Percentiles rank a stretch among this genome's conserved stretches.
Evolutionary conservation across 2,113 vertebrate species (phyloP).

Genomic region (Oxyura jamaicensis): DNA sequence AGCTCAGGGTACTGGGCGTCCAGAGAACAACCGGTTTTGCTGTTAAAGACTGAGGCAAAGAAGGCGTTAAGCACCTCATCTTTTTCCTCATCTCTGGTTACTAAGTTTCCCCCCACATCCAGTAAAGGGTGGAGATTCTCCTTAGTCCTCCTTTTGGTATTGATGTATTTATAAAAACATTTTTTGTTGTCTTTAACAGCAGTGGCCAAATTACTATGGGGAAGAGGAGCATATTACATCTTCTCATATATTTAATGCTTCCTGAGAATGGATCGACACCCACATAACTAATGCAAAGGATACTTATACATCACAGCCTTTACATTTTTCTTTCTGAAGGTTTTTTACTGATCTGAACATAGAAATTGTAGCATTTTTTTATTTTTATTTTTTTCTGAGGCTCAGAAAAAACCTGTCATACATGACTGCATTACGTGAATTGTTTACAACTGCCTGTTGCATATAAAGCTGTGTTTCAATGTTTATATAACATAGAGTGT

Average conservation of each 20-base stretch:
- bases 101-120: too few relatives aligned
- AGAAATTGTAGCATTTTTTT: not conserved
- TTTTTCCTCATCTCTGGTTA: too few relatives aligned
- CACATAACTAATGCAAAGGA: not conserved
- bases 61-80: too few relatives aligned
- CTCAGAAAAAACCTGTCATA: not conserved
- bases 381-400: not conserved
- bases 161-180: too few relatives aligned
- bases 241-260: not conserved
- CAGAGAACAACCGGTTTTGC: too few relatives aligned
- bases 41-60: too few relatives aligned
- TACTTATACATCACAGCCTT: not conserved
- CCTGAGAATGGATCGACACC: not conserved
- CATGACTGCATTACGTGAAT: not conserved
- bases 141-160: too few relatives aligned
- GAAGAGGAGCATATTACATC: not conserved
- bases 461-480: not conserved
- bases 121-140: too few relatives aligned
- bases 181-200: too few relatives aligned
- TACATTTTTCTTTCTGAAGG: not conserved
- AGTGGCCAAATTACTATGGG: not conserved
- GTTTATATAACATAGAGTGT: not conserved
- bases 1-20: too few relatives aligned
- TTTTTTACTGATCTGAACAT: not conserved
- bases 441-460: not conserved